Base-by-base conservation (phyloP, 2,888 invertebrate species). In the Catocala sponsa region DNA sequence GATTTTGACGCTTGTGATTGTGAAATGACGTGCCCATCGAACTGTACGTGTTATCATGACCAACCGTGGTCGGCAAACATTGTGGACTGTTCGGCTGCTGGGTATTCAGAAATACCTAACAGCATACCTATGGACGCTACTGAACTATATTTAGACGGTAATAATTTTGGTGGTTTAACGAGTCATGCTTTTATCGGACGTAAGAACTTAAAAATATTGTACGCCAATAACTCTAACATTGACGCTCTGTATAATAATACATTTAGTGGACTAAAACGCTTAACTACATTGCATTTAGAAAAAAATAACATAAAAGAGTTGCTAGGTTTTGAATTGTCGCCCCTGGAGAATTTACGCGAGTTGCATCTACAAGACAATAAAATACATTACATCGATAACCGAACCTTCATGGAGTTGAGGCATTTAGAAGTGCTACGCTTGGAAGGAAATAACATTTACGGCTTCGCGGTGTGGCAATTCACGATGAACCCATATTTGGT, bases 1-100 rank as follows among this genome's bases (percentile, higher is more conserved):
- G 98, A 98, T 89, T 99, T 98, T 91, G 98, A 98, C 89, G 98
- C 98, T 56, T 99, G 99, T 94, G 99, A 99, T 93, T 99, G 99
- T 95, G 98, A 98, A 95, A 98, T 98, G 98, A 98, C 98, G 74
- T 99, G 99, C 88, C 99, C 99, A 52, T 96, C 95, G 50, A 98
- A 98, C 89, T 99, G 99, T 95, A 97, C 97, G 65, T 99, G 99
- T 87, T 99, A 98, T 94, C 98, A 98, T 87, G 98, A 99, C 93
- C 97, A 98, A 84, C 97, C 97, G 58, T 99, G 98, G 98, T 97
- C 97, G 15, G 97, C 98, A 1, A 98, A 98, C 87, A 97, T 98
- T 74, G 98, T 98, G 74, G 98, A 98, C 90, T 98, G 98, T 91
- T 98, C 98, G 13, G 96, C 95, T 61, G 96, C 97, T 41, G 97